Conservation (phyloP, 2,888 invertebrate genomes). For the Dicyrtoma fusca region DNA sequence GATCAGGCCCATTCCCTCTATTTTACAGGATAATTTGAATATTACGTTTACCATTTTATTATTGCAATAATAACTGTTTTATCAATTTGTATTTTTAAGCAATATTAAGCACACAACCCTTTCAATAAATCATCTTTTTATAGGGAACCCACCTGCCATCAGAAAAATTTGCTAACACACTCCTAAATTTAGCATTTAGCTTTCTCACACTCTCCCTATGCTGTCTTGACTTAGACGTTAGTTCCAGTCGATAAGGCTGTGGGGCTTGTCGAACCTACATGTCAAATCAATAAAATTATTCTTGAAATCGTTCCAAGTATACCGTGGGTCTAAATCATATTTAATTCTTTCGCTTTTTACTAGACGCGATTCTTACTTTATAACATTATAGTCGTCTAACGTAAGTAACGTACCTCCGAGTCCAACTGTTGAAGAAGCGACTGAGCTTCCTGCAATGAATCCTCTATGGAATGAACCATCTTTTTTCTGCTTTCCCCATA, state of each 20-base stretch:
- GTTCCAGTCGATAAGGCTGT: conserved; percentile 54
- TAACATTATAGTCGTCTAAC: too few species aligned
- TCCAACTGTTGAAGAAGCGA: conserved; percentile 60
- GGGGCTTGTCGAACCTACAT: conserved; percentile 47
- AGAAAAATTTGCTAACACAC: conserved; percentile 51
- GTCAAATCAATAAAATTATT: not conserved
- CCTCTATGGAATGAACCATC: conserved; percentile 56
- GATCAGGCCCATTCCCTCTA: conserved; percentile 61
- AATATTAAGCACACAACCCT: too few species aligned
- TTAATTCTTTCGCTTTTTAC: too few species aligned
- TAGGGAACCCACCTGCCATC: conserved; percentile 45
- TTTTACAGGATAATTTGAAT: not conserved
- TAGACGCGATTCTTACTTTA: too few species aligned
- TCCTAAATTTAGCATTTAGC: conserved; percentile 47
- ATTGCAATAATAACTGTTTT: not conserved
- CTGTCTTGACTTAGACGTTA: conserved; percentile 51
- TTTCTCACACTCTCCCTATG: conserved; percentile 52
- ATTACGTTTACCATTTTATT: not conserved
- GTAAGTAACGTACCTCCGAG: conserved; percentile 58
- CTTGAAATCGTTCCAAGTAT: not conserved
- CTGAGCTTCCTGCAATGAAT: conserved; percentile 56
- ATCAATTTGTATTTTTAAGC: not conserved
- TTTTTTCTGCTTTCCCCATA: conserved; percentile 58
- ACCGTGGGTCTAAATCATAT: conserved; percentile 56
- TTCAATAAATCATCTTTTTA: too few species aligned